These are phyloP conservation scores for Tetragnatha versicolor DNA, from an alignment of 1,140 invertebrate genomes.

Conservation along the genomic window DNA sequence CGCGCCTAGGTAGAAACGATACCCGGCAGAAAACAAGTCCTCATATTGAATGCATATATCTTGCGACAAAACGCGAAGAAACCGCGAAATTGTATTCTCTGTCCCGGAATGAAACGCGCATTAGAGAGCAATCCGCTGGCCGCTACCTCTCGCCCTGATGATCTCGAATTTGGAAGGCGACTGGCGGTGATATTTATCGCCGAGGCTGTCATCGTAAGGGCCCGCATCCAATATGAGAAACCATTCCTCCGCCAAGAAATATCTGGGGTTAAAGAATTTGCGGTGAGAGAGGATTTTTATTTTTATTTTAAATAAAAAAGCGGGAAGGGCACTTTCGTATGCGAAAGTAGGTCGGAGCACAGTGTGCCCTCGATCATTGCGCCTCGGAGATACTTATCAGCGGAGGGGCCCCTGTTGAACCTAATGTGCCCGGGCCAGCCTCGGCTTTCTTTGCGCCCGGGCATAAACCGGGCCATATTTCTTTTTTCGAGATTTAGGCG, in stretches of 20 bases:
- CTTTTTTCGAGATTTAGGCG: constrained; percentile 46
- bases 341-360: constrained; percentile 3
- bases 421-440: constrained; percentile 9
- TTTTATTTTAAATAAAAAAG: background rate
- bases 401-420: constrained; percentile 30
- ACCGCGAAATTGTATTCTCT: no score
- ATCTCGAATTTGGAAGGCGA: no score
- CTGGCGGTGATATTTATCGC: constrained; percentile 21
- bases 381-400: constrained; percentile 19
- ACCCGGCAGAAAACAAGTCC: no score
- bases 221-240: constrained; percentile 9
- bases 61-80: no score
- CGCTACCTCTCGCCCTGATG: no score
- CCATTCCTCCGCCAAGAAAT: background rate
- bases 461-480: constrained; percentile 47
- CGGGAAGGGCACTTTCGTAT: background rate
- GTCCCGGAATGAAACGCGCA: no score
- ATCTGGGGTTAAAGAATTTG: constrained; percentile 12
- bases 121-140: no score
- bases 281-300: background rate
- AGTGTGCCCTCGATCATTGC: constrained; percentile 28
- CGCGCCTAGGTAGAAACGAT: no score
- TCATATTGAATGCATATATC: no score
- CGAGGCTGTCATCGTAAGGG: constrained; percentile 9
- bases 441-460: constrained; percentile 14